Evolutionary conservation across 2,888 invertebrate species (phyloP).

Genomic region (Mesorhabditis belari): DNA sequence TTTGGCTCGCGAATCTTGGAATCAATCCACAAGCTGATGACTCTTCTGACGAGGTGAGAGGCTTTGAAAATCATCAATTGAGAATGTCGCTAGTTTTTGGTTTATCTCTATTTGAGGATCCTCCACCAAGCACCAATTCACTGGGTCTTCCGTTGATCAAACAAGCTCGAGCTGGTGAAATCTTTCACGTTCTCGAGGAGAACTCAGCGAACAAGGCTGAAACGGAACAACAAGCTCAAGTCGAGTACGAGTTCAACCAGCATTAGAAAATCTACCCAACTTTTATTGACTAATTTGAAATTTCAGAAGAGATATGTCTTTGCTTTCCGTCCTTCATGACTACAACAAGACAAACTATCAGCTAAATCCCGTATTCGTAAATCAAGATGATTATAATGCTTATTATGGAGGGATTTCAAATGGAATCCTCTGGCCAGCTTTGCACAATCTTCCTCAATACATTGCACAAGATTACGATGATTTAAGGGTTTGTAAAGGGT

Average conservation of each 20-base stretch:
- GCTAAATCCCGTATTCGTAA: slow-evolving; percentile 44
- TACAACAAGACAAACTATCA: slow-evolving; percentile 45
- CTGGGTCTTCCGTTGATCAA: slow-evolving; percentile 41
- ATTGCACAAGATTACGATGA: slow-evolving; percentile 42
- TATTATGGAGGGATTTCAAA: slow-evolving; percentile 48
- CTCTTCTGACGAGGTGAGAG: slow-evolving; percentile 2
- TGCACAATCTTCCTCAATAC: slow-evolving; percentile 42
- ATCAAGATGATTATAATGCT: slow-evolving; percentile 40
- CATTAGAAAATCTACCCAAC: no score
- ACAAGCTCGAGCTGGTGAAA: slow-evolving; percentile 39
- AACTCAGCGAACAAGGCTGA: no score
- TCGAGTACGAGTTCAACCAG: no score
- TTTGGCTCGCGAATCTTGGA: slow-evolving; percentile 40
- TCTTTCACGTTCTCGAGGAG: slow-evolving; percentile 40
- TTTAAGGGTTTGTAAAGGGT: slow-evolving; percentile 10
- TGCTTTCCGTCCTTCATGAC: slow-evolving; percentile 38
- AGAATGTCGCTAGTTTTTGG: no score
- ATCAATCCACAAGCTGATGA: slow-evolving; percentile 24
- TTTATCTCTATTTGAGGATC: slow-evolving; percentile 11
- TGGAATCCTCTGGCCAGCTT: slow-evolving; percentile 46
- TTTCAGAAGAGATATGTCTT: slow-evolving; percentile 39
- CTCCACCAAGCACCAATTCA: slow-evolving; percentile 34
- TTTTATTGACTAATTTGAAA: no score
- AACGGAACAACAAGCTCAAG: no score
- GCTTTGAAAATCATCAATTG: no score